Conservation (phyloP, 2,888 invertebrate genomes). For the Orthonychiurus folsomi region DNA sequence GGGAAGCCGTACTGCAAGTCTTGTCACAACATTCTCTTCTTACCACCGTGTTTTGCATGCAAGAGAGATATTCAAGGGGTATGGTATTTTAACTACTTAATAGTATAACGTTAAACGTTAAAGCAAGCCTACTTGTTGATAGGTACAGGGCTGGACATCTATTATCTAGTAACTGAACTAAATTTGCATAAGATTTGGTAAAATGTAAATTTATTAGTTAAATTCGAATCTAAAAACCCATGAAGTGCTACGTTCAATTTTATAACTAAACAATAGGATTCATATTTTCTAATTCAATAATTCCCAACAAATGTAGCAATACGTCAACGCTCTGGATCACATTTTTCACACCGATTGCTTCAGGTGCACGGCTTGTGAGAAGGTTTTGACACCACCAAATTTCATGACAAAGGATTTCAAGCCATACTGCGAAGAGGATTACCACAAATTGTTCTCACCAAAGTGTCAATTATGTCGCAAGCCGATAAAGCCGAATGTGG, state of each 20-base stretch:
- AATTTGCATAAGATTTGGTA: neutral
- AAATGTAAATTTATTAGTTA: neutral
- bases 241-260: no score
- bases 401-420: slow-evolving; percentile 30
- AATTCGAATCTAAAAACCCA: no score
- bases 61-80: slow-evolving; percentile 29
- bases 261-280: no score
- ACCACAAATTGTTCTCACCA: slow-evolving; percentile 28
- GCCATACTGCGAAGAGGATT: slow-evolving; percentile 33
- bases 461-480: slow-evolving; percentile 32
- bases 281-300: no score
- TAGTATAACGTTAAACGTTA: no score
- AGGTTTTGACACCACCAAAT: slow-evolving; percentile 21
- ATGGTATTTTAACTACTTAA: no score
- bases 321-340: slow-evolving; percentile 6
- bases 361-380: slow-evolving; percentile 18
- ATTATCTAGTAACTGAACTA: no score
- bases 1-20: slow-evolving; percentile 34
- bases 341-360: slow-evolving; percentile 12
- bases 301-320: no score
- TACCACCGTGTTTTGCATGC: slow-evolving; percentile 32
- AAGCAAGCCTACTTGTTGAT: no score
- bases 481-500: no score
- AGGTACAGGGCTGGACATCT: no score
- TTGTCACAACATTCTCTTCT: slow-evolving; percentile 32